Percentiles rank a stretch among this genome's conserved stretches.
phyloP scores from a whole-genome alignment of 2,888 invertebrate species.

The Yponomeuta sedellus region DNA sequence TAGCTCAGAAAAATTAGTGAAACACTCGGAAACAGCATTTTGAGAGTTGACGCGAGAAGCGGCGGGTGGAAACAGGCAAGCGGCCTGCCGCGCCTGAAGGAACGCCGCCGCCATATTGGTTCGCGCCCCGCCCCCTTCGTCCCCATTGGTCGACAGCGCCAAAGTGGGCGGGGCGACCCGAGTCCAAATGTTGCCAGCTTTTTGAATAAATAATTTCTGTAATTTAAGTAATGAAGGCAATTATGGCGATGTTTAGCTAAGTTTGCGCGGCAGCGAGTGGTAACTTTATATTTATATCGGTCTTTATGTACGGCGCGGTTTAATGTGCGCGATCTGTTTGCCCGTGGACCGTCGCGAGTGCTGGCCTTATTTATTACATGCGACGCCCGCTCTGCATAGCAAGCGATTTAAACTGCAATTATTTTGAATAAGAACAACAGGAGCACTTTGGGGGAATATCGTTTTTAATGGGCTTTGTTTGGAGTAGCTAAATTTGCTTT shows the following conservation, averaged over 20 bases:
- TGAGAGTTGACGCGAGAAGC: slow-evolving; percentile 4
- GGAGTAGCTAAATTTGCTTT: neutral
- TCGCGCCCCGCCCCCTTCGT: slow-evolving; percentile 50
- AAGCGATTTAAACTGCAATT: slow-evolving; percentile 73
- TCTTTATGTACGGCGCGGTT: slow-evolving; percentile 74
- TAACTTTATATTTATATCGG: slow-evolving; percentile 76
- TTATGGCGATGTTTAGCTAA: slow-evolving; percentile 78
- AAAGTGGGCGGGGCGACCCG: slow-evolving; percentile 45
- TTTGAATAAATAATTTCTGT: slow-evolving; percentile 77
- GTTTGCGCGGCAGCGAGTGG: slow-evolving; percentile 72
- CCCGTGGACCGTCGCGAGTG: slow-evolving; percentile 51
- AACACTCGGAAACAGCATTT: slow-evolving; percentile 29
- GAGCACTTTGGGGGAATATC: slow-evolving; percentile 10
- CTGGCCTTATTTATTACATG: slow-evolving; percentile 65
- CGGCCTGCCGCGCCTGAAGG: slow-evolving; percentile 26
- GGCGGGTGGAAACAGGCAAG: slow-evolving; percentile 15
- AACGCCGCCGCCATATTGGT: slow-evolving; percentile 66
- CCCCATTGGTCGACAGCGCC: slow-evolving; percentile 45
- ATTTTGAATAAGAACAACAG: slow-evolving; percentile 42
- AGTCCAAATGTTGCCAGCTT: slow-evolving; percentile 74
- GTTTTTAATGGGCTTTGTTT: neutral
- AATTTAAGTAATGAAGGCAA: slow-evolving; percentile 78
- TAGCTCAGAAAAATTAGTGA: slow-evolving; percentile 45
- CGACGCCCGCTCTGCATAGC: slow-evolving; percentile 56
- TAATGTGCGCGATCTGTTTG: slow-evolving; percentile 76